Base-by-base conservation (phyloP, 2,888 invertebrate genomes). In the Neria commutata region DNA sequence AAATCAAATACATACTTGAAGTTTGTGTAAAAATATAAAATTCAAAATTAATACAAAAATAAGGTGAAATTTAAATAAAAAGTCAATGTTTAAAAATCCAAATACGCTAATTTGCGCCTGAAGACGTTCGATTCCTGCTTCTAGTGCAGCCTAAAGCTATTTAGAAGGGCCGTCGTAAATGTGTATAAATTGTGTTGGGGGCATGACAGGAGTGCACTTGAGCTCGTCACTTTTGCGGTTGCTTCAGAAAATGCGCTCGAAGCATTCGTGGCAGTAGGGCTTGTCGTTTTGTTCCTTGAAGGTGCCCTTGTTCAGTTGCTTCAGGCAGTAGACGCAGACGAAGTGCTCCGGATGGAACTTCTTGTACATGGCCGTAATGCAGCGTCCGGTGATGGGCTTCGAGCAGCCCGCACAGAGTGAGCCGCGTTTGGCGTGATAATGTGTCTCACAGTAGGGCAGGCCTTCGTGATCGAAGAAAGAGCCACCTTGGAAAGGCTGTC, bases 281-380 rank as follows among this genome's bases (percentile, higher is more conserved):
- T 98, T 97, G 76, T 97, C 95, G 79, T 96, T 96, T 79, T 98
- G 97, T 82, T 99, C 99, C 82, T 99, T 99, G 84, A 99, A 99
- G 0, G 98, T 99, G 73, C 98, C 98, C 81, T 98, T 98, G 84
- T 98, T 98, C 69, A 99, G 87, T 80, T 98, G 98, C 77, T 96
- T 92, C 64, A 97, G 86, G 78, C 99, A 99, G 85, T 98, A 99
- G n/a, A 98, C 96, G 85, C 99, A 99, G 6, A 97, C 96, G 80
- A 99, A 99, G 84, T 99, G 98, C 81, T 99, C 98, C 0, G 98
- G 98, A 83, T 99, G 99, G 87, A 96, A 99, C 84, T 99, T 98
- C 71, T 93, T 86, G 84, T 95, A 97, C 97, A 99, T 98, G 66
- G 98, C 98, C 1, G 98, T 98, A 80, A 99, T 98, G 83, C 98